Conservation (phyloP, 2,888 invertebrate genomes). For the Apoderus coryli region DNA sequence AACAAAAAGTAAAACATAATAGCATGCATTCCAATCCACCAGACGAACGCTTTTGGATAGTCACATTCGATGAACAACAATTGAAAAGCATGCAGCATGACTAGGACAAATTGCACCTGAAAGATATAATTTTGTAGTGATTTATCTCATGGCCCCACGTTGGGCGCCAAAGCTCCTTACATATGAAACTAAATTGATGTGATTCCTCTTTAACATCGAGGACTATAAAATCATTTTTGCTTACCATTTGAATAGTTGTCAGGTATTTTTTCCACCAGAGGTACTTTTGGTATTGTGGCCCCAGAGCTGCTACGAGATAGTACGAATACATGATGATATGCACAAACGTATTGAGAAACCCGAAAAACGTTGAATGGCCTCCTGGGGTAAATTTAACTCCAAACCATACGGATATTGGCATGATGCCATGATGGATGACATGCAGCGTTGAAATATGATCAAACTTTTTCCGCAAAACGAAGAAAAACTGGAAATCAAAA, state of each 20-base stretch:
- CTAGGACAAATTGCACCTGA: constrained; percentile 72
- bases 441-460: constrained; percentile 88
- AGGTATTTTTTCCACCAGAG: constrained; percentile 95
- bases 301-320: constrained; percentile 78
- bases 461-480: constrained; percentile 86
- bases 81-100: constrained; percentile 82
- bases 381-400: constrained; percentile 49
- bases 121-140: constrained; percentile 9
- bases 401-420: constrained; percentile 86
- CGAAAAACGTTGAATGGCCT: constrained; percentile 89
- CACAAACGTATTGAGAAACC: constrained; percentile 85
- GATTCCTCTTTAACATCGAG: too few species aligned
- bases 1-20: constrained; percentile 87
- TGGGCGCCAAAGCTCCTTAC: too few species aligned
- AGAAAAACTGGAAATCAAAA: constrained; percentile 51
- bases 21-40: constrained; percentile 86
- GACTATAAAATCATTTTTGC: too few species aligned
- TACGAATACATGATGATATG: constrained; percentile 93
- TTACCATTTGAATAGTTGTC: constrained; percentile 79
- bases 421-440: constrained; percentile 92
- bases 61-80: constrained; percentile 78
- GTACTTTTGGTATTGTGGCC: constrained; percentile 72
- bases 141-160: too few species aligned
- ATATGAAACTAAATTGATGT: too few species aligned
- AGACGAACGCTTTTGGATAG: constrained; percentile 76